phyloP scores from a whole-genome alignment of 2,888 invertebrate species.

The Tupiocoris notatus region DNA sequence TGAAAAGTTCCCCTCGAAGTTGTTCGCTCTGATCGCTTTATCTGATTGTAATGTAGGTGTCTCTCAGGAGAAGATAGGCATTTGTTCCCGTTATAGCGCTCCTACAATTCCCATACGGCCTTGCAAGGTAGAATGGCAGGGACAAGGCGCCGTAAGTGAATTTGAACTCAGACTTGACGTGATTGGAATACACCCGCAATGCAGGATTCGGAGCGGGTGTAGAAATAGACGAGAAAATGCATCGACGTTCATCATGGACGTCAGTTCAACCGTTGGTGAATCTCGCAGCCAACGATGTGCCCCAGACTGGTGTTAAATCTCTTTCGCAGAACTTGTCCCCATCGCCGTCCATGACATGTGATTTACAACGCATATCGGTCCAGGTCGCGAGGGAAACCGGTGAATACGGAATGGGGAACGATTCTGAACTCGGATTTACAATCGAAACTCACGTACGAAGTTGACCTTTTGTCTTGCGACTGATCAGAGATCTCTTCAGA shows the following conservation, averaged over 20 bases:
- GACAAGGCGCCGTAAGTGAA: conserved; percentile 19
- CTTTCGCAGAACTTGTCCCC: background rate
- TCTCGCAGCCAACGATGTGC: background rate
- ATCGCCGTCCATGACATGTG: background rate
- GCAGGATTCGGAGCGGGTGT: background rate
- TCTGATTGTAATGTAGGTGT: background rate
- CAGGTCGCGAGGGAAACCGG: no score
- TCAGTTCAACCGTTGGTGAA: background rate
- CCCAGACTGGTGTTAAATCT: background rate
- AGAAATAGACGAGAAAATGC: background rate
- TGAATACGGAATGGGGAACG: background rate
- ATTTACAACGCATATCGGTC: background rate
- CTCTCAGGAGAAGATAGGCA: background rate
- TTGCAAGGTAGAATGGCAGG: background rate
- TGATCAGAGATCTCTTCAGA: no score
- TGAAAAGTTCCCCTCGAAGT: no score
- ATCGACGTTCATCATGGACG: background rate
- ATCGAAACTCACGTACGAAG: no score
- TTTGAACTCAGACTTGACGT: conserved; percentile 35
- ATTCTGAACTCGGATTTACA: no score
- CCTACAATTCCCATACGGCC: background rate
- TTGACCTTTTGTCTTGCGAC: no score
- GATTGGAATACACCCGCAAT: conserved; percentile 36
- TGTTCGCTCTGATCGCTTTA: background rate
- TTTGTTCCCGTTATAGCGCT: background rate